phyloP scores from a whole-genome alignment of 2,888 invertebrate species.

The Ectropis crepuscularia region DNA sequence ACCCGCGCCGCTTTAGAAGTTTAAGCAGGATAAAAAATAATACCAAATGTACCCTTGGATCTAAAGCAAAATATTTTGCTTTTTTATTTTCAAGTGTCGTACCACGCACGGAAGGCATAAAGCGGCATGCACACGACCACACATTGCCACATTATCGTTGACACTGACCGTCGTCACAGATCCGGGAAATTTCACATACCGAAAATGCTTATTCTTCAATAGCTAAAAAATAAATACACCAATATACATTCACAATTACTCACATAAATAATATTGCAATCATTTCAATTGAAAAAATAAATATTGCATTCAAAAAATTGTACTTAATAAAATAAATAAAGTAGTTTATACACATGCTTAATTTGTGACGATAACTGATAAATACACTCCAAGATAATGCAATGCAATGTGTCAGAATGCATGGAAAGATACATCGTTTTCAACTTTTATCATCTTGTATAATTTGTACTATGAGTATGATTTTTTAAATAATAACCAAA shows the following conservation, averaged over 20 bases:
- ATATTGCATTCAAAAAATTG: constrained; percentile 13
- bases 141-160: constrained; percentile 71
- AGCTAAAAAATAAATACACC: constrained; percentile 84
- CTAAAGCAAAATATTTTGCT: neutral
- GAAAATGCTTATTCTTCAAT: constrained; percentile 84
- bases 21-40: no score
- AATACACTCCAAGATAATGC: no score
- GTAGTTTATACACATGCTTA: constrained; percentile 9
- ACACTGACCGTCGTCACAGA: constrained; percentile 82
- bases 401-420: no score
- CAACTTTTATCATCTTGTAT: no score
- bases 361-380: neutral
- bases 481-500: no score
- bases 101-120: constrained; percentile 29
- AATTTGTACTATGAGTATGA: no score
- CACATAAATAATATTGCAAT: constrained; percentile 47
- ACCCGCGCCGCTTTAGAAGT: no score
- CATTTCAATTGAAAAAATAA: constrained; percentile 23
- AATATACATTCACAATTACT: constrained; percentile 78
- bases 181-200: constrained; percentile 84
- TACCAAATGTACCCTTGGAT: no score
- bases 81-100: neutral
- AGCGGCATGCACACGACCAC: constrained; percentile 77
- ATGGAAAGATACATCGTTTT: no score
- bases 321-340: constrained; percentile 11